Percentiles rank a stretch among this genome's conserved stretches.
These are phyloP conservation scores for Oncorhynchus mykiss DNA, from an alignment of 2,113 vertebrate species.

Conservation along the genomic window DNA sequence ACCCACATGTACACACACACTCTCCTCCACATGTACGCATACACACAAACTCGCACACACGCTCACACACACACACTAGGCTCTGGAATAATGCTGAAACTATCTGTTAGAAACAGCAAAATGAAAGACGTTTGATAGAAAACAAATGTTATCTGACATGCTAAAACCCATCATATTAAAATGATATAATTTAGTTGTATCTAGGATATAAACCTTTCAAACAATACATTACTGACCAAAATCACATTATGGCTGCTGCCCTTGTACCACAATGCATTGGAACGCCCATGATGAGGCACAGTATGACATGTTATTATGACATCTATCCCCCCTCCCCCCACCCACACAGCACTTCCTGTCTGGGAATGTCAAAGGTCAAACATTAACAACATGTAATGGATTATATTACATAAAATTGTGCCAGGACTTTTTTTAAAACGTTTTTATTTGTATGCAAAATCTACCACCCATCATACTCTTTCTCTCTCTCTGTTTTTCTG, in stretches of 20 bases:
- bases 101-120: conserved; percentile 65
- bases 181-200: conserved; percentile 58
- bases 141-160: conserved; percentile 56
- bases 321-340: conserved; percentile 42
- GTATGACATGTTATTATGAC: conserved; percentile 56
- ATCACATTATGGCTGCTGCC: conserved; percentile 49
- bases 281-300: conserved; percentile 56
- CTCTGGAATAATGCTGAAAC: conserved; percentile 59
- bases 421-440: conserved; percentile 38
- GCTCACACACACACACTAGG: conserved; percentile 13
- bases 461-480: conserved; percentile 41
- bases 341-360: conserved; percentile 46
- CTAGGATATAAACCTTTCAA: conserved; percentile 50
- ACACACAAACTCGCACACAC: too few species aligned
- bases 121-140: conserved; percentile 60
- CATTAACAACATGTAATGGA: conserved; percentile 68
- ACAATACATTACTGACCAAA: conserved; percentile 42
- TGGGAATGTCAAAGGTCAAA: conserved; percentile 68
- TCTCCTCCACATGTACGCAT: conserved; percentile 5
- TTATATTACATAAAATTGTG: conserved; percentile 73
- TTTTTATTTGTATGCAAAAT: conserved; percentile 58
- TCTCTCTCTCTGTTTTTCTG: conserved; percentile 31
- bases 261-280: conserved; percentile 55
- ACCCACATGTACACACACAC: too few species aligned
- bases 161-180: conserved; percentile 57